Base-by-base conservation (phyloP, 2,888 invertebrate species). In the Osmoderma eremita region DNA sequence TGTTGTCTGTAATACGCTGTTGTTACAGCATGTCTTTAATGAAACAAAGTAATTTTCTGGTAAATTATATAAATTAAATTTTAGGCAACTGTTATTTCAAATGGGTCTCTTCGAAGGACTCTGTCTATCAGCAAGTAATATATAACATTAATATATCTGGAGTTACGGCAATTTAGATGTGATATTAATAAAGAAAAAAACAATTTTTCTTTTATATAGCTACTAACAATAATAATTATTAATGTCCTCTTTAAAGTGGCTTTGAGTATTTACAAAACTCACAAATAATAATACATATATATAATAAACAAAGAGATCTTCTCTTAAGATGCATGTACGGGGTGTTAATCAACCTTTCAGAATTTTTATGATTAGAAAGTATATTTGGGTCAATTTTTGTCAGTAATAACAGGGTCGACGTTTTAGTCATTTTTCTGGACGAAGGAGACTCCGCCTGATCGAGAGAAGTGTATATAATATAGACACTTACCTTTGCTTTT, bases 91-190 rank as follows among this genome's bases (percentile, higher is more conserved):
- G 20, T 49, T 49, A 56, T 39, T 39, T 15, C 17, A 50, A 42
- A 45, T 38, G 22, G 53, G 49, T 49, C 48, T 38, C 5, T 13
- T 20, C 36, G 38, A n/a, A n/a, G n/a, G 38, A 61, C 56, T 36
- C 38, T 17, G 30, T 38, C 10, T 36, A 10, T 36, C 30, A 30
- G 30, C 30, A 30, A n/a, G n/a, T 30, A 30, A 53, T 18, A 18
- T 53, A 53, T 48, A 24, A 12, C 17, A 18, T 30, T 30, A 30
- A 30, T 30, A 30, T 67, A 70, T 74, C 71, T 72, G 72, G 74
- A 74, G 73, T 73, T 71, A 74, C 73, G 74, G 74, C 72, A 72
- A 72, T 56, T 70, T 76, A 75, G 76, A 74, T 76, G 76, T 76
- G 76, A 76, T 76, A 76, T 75, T 74, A 74, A 75, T 68, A 66